Conservation (phyloP, 2,888 invertebrate genomes). For the Marronus borbonicus region DNA sequence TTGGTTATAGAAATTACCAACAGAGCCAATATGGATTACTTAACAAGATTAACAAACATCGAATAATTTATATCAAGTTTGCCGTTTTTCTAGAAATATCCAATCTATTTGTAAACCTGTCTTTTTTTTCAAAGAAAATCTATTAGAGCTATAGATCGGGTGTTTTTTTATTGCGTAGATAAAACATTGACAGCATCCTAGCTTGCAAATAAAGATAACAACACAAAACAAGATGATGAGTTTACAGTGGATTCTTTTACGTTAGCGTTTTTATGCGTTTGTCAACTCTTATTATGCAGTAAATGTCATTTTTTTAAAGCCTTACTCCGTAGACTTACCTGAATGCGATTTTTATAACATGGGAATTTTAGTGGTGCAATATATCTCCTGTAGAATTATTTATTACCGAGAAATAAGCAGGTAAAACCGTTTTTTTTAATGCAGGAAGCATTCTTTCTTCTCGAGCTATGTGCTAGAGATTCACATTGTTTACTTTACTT, state of each 20-base stretch:
- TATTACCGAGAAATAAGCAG: conserved; percentile 21
- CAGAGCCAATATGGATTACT: too few species aligned
- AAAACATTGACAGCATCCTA: too few species aligned
- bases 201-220: conserved; percentile 31
- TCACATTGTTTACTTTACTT: too few species aligned
- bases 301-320: conserved; percentile 30
- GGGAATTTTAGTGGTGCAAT: conserved; percentile 28
- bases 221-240: conserved; percentile 16
- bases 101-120: too few species aligned
- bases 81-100: too few species aligned
- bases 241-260: conserved; percentile 11
- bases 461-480: background rate
- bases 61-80: too few species aligned
- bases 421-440: background rate
- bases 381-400: conserved; percentile 29
- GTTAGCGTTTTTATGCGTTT: conserved; percentile 11
- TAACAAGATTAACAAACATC: too few species aligned
- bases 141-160: too few species aligned
- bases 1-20: too few species aligned
- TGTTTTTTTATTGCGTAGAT: too few species aligned
- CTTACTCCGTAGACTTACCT: background rate
- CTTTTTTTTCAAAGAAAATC: too few species aligned
- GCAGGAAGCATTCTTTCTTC: background rate
- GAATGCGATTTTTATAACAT: conserved; percentile 7
- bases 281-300: conserved; percentile 26